Conservation (phyloP, 2,113 vertebrate species). For the Equus przewalskii region DNA sequence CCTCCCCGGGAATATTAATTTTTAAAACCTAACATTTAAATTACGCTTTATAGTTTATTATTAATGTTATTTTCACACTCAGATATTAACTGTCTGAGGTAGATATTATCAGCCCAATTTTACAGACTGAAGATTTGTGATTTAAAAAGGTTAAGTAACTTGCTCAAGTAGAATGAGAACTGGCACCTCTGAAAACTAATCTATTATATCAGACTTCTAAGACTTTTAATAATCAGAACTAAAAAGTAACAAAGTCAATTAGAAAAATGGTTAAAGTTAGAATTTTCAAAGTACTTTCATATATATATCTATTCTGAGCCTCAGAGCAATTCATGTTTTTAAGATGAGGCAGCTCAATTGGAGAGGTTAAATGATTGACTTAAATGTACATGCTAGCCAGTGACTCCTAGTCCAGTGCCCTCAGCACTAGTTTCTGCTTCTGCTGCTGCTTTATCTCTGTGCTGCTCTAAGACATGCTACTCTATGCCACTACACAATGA, state of each 20-base stretch:
- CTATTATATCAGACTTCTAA: background rate
- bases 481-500: background rate
- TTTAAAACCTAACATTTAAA: background rate
- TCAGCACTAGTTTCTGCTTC: background rate
- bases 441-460: background rate
- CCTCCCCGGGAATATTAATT: background rate
- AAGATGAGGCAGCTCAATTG: background rate
- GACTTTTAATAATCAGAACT: background rate
- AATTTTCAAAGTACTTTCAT: constrained; percentile 15
- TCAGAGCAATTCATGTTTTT: constrained; percentile 33
- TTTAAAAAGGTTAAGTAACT: background rate
- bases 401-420: background rate
- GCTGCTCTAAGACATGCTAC: background rate
- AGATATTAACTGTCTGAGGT: background rate
- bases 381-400: background rate
- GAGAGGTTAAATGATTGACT: background rate
- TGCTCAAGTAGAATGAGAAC: background rate
- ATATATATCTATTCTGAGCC: constrained; percentile 1
- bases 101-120: background rate
- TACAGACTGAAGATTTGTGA: background rate
- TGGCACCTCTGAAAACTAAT: background rate
- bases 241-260: background rate
- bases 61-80: background rate
- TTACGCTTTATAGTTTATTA: background rate
- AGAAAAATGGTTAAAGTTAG: background rate